Base-by-base conservation (phyloP, 1,140 invertebrate species). In the Drosophila orena region DNA sequence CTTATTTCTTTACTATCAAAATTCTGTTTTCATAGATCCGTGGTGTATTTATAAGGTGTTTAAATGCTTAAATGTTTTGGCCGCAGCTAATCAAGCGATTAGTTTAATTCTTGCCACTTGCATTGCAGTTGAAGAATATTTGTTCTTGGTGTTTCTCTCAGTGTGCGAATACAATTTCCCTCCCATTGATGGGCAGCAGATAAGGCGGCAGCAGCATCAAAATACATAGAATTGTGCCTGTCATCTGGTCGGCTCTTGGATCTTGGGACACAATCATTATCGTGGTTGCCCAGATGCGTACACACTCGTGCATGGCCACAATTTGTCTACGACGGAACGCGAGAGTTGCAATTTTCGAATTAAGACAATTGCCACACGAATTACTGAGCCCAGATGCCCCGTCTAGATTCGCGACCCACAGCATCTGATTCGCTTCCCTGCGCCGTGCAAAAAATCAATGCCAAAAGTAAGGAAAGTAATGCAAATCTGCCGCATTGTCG, bases 331-430 rank as follows among this genome's bases (percentile, higher is more conserved):
- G 69, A 42, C 54, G 52, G 43, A 30, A 30, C 66, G 79, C 73
- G 58, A 74, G 71, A 81, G 69, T 73, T 89, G 83, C 83, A 88
- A 88, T 88, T 88, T 88, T 83, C 84, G 72, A 88, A 89, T 88
- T 88, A 88, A 88, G 84, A 89, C 83, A 88, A 88, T 88, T 88
- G 84, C 61, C 66, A 65, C 72, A 66, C 59, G 80, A 88, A 79
- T 88, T 89, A 70, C 68, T 38, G 52, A 70, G 24, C 61, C 42
- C 17, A 52, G 53, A 73, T 55, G 34, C 44, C 44, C 52, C 50
- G 37, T 44, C 53, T 49, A 52, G 53, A 65, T 76, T 46, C n/a
- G 59, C 53, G 52, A 76, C 72, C 44, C 60, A 76, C 20, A 34
- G 15, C 40, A 73, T 73, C 58, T 43, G 37, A 43, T 42, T 57